Evolutionary conservation across 37 sponge, comb jelly and placozoan genomes (phyloP), one percentile per base, ranked within the genome.

Genomic region (Cladorhizidae sp.): DNA sequence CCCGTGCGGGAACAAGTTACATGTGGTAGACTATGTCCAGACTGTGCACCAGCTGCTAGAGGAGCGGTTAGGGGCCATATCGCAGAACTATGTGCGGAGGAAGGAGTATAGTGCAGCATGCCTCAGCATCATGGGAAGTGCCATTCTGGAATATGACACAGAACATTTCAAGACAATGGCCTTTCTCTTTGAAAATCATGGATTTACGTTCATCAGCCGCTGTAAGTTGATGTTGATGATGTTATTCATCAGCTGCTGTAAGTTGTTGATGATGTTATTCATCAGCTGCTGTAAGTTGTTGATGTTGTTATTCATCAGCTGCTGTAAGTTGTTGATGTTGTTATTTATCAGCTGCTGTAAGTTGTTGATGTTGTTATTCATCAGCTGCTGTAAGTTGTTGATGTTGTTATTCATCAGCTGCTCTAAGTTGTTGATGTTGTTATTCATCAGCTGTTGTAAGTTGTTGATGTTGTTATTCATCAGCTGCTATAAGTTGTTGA

Each of bases 1-100:
- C 9, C 37, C 37, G 55, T 87, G 88, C 17, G 70, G 62, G 26
- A 87, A 83, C 31, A 67, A 64, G 21, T 54, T 86, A 9, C 86
- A 83, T 64, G 87, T 93, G 37, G 86, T 93, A 77, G 94, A 93
- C 88, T 93, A 87, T 67, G 94, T 86, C 11, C 87, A 87, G 2
- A 37, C 49, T 40, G 92, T 93, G 40, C 74, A 82, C 64, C 51
- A 74, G 28, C 50, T 70, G 23, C 38, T 93, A 45, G 37, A 89
- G n/a, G 87, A 93, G 18, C 81, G 63, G 77, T 80, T 93, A 26
- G 49, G 77, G 33, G 35, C 52, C 55, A 72, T 91, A 29, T 40
- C 56, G 23, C 82, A 78, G 72, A 86, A 75, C 72, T 85, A 86
- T 52, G 80, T 82, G 6, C 35, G 38, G 65, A 71, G 92, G 56